Conservation (phyloP, 92 coral and sea anemone species). For the Pocillopora grandis region DNA sequence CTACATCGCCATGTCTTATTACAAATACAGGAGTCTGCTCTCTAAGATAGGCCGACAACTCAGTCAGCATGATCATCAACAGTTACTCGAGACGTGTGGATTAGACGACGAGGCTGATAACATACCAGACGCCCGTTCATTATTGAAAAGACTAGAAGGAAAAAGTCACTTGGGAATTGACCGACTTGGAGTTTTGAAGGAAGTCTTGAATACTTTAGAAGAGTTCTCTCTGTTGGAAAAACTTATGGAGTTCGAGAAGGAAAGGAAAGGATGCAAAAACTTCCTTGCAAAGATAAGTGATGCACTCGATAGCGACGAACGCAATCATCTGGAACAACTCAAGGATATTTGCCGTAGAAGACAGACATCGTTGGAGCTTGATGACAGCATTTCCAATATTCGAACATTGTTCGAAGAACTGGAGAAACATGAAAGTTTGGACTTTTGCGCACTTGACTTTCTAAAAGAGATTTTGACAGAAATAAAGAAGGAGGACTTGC, state of each 20-base stretch:
- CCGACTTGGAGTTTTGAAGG: too few species aligned
- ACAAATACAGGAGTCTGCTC: not conserved
- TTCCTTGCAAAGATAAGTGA: not conserved
- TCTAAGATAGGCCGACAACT: not conserved
- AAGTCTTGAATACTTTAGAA: not conserved
- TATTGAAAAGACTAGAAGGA: not conserved
- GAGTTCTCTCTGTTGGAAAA: not conserved
- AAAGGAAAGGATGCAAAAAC: not conserved
- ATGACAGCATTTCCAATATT: not conserved
- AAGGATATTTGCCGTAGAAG: not conserved
- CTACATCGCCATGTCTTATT: not conserved
- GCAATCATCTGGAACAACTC: not conserved
- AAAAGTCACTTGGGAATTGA: not conserved
- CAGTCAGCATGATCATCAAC: too few species aligned
- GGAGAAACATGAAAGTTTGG: not conserved
- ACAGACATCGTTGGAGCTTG: not conserved
- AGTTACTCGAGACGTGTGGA: constrained; percentile 2
- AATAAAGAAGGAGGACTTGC: not conserved
- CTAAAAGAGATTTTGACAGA: not conserved
- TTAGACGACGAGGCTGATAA: not conserved
- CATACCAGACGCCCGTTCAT: not conserved
- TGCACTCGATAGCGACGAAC: not conserved
- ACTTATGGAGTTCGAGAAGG: not conserved
- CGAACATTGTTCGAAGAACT: not conserved
- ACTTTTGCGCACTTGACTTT: not conserved